Base-by-base conservation (phyloP, 1,140 invertebrate species). In the Caenorhabditis brenneri region DNA sequence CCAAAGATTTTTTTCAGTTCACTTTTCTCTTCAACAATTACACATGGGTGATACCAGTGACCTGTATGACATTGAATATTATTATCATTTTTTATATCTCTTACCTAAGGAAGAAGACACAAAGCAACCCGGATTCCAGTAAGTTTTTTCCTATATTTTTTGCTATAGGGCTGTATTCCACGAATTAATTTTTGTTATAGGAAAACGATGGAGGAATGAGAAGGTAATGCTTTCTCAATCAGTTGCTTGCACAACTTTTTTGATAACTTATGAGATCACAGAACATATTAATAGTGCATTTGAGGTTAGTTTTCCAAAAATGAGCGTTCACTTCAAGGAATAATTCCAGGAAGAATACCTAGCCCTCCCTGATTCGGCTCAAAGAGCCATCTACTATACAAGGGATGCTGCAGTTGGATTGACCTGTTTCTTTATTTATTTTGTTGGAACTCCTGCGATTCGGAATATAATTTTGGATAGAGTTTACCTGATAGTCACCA, bases 401-500 rank as follows among this genome's bases (percentile, higher is more conserved):
- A n/a, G 36, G 12, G 36, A 33, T 46, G 65, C 36, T 1, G 42
- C 36, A 3, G 36, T 74, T 9, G 65, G 19, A 9, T n/a, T 42
- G 6, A 42, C 36, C 12, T 42, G 65, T 24, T 74, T 74, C 36
- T 74, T 74, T n/a, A 42, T 74, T 42, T 74, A 74, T 27, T 74
- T 74, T 42, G 36, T 74, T 24, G 33, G 65, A 15, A 74, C 65
- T 24, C n/a, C 65, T 10, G n/a, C 65, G 1, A 42, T 74, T 24
- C 65, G 65, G 9, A 42, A 15, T 10, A 74, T 74, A 22, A 24
- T 74, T 9, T 22, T 42, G 1, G 48, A 51, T 51, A 51, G 19
- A n/a, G 48, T 19, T 16, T 51, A 16, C 19, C 19, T 51, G 15
- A 19, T n/a, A n/a, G 19, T 5, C 1, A 51, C 12, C 48, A 19